Evolutionary conservation across 2,888 invertebrate genomes (phyloP), one percentile per base, ranked within the genome.

Genomic region (Therioaphis trifolii): DNA sequence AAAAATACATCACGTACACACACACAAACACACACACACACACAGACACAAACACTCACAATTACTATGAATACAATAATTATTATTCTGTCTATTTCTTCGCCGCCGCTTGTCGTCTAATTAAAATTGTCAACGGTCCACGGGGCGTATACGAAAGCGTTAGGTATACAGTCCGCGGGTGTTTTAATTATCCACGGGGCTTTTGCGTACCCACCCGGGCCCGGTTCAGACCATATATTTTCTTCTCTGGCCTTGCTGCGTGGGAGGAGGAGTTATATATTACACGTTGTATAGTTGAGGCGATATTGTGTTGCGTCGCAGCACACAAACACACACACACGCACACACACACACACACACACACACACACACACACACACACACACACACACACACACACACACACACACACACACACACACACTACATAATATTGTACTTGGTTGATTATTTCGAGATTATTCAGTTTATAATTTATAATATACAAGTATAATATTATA

Each of bases 51-150:
- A n/a, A n/a, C 21, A 7, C 18, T n/a, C 21, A 55, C n/a, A 55
- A 9, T 55, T 55, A 55, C 21, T 52, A 52, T n/a, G 46, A 29
- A 40, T 49, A 74, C 55, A 40, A 74, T 43, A 75, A 75, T 58
- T 75, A 75, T 52, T 75, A 21, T 21, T 46, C 68, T n/a, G 74
- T 58, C 21, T 9, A 43, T 40, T 2, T 11, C 55, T 2, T 27
- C 49, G 18, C 27, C 29, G 55, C 27, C n/a, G 21, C 9, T 21
- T 21, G 55, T 74, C 40, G 58, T 75, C 75, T 75, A 61, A 75
- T 75, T 61, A 75, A 75, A 75, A 74, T 40, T 35, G 74, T 74
- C 72, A 35, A 75, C 75, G 58, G 40, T 74, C 74, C 24, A 58
- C 58, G 75, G 75, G 61, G 75, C 27, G 29, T 27, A n/a, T n/a